These are phyloP conservation scores for Drosophila infuscata DNA, from an alignment of 2,888 invertebrate species.

Conservation along the genomic window DNA sequence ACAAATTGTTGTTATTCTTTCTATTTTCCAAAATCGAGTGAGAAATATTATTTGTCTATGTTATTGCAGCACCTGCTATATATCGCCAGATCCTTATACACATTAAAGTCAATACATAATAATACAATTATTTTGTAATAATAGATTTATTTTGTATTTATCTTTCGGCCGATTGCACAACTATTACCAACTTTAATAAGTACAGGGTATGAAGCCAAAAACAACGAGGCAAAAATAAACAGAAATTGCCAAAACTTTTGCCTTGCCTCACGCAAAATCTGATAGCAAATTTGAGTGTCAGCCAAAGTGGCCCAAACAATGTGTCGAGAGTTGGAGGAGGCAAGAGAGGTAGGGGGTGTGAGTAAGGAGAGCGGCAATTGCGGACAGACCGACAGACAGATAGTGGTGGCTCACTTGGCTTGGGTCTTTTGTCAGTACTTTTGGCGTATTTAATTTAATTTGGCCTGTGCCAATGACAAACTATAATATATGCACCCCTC, in stretches of 20 bases:
- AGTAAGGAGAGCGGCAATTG: background rate
- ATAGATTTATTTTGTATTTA: background rate
- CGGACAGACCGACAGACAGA: background rate
- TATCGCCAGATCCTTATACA: background rate
- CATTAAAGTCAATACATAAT: background rate
- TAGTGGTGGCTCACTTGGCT: constrained; percentile 1
- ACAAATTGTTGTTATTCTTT: background rate
- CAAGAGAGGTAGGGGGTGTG: background rate
- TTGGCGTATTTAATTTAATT: constrained; percentile 56
- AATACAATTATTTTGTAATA: background rate
- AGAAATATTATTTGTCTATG: background rate
- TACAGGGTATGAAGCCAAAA: constrained; percentile 26
- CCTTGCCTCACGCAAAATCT: constrained; percentile 65
- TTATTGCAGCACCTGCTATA: background rate
- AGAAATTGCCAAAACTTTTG: constrained; percentile 44
- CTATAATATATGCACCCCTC: constrained; percentile 69
- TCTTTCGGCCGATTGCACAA: background rate
- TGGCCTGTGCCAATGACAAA: constrained; percentile 22
- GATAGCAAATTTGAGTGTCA: constrained; percentile 77
- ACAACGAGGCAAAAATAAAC: constrained; percentile 18
- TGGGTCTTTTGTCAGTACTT: constrained; percentile 39
- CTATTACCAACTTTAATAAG: background rate
- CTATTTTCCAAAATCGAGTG: background rate
- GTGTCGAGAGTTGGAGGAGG: constrained; percentile 34
- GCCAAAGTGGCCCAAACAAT: constrained; percentile 74